Base-by-base conservation (phyloP, 2,888 invertebrate genomes). In the Ferdinandea cuprea region DNA sequence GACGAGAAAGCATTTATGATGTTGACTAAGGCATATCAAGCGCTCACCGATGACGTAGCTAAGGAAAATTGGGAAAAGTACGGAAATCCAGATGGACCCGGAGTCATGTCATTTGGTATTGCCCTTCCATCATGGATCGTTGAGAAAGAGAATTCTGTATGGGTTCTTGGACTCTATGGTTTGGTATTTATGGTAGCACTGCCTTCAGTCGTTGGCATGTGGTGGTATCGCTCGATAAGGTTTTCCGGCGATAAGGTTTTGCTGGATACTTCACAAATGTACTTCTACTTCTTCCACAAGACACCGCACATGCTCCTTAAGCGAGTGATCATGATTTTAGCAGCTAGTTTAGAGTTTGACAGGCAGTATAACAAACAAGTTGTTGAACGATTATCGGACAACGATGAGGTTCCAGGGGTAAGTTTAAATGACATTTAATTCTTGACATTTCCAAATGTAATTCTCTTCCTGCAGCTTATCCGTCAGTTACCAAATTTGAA, bases 71-170 rank as follows among this genome's bases (percentile, higher is more conserved):
- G 98, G 97, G 98, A 99, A 89, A 97, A 97, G 90, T 98, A 99
- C 93, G 99, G 99, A 19, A 99, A 99, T 92, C 99, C 99, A 0
- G 99, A 99, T 93, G 99, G 99, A 2, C 99, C 99, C 0, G 99
- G 98, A 85, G 99, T 98, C 21, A 99, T 98, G 95, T 98, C 97
- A 87, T 99, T 99, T 93, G 99, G 99, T 74, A 99, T 99, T 89
- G 99, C 99, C 6, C 91, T 99, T 65, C 99, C 99, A 5, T 99
- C 99, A 66, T 99, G 99, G 99, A 98, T 99, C 90, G 98, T 99
- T 8, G 99, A 99, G 89, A 98, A 99, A 90, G 98, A 99, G 91
- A 99, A 99, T 90, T 99, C 99, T 86, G 95, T 99, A 21, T 99
- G 98, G 98, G 99, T 98, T 5, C 92, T 99, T 56, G 98, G 98